Conservation (phyloP, 2,113 vertebrate species). For the Isurus oxyrinchus region DNA sequence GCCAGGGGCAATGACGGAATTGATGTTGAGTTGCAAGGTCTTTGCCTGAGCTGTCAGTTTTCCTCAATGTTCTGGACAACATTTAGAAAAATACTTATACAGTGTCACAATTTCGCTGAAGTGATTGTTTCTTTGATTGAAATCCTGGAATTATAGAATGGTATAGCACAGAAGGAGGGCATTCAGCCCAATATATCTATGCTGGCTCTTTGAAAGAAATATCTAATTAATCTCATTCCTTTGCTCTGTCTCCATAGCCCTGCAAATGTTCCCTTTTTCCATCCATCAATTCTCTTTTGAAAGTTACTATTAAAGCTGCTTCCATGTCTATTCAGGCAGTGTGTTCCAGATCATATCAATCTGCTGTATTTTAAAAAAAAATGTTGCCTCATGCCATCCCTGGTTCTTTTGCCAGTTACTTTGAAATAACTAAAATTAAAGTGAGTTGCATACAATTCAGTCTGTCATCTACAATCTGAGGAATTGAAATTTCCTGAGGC, state of each 20-base stretch:
- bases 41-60: neutral
- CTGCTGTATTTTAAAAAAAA: neutral
- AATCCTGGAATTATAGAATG: neutral
- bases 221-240: neutral
- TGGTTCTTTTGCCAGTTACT: neutral
- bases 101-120: neutral
- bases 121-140: neutral
- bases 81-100: neutral
- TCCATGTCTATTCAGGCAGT: neutral
- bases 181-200: neutral
- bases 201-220: neutral
- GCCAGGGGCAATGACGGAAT: neutral
- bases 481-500: neutral
- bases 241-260: neutral
- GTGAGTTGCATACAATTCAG: neutral
- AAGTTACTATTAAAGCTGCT: neutral
- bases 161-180: neutral
- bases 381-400: neutral
- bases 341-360: neutral
- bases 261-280: neutral
- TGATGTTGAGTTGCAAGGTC: neutral
- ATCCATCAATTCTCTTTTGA: neutral
- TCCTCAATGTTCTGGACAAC: neutral
- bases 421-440: neutral
- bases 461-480: neutral